These are phyloP conservation scores for Machimus atricapillus DNA, from an alignment of 2,888 invertebrate species.

Conservation along the genomic window DNA sequence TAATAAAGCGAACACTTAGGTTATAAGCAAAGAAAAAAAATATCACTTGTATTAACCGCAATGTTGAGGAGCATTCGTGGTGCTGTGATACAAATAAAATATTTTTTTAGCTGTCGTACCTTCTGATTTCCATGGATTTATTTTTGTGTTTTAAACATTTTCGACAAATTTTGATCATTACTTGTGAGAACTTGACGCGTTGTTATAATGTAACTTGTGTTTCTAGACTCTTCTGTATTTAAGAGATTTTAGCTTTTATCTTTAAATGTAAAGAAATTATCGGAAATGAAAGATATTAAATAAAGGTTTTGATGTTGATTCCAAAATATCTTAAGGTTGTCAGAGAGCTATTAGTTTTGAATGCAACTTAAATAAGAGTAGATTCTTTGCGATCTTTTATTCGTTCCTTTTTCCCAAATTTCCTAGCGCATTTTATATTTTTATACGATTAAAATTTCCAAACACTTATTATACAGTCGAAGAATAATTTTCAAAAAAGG, in stretches of 20 bases:
- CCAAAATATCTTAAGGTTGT: neutral
- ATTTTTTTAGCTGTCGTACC: neutral
- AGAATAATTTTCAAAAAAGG: no score
- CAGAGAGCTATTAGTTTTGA: neutral
- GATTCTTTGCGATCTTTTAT: neutral
- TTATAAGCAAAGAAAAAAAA: neutral
- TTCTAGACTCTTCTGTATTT: neutral
- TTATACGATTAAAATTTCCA: neutral
- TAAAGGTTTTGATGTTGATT: neutral
- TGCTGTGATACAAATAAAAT: neutral
- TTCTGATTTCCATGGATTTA: neutral
- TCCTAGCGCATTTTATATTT: neutral
- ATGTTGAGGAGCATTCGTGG: neutral
- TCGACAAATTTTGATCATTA: neutral
- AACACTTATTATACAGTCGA: no score
- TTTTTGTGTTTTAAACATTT: neutral
- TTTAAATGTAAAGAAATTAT: neutral
- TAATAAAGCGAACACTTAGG: neutral
- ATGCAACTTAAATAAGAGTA: neutral
- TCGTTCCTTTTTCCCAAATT: neutral
- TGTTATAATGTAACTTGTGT: neutral
- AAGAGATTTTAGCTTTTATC: neutral
- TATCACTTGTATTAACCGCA: neutral
- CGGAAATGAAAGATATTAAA: neutral
- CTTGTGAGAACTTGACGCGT: neutral